Percentiles rank a stretch among this genome's conserved stretches.
Conservation (phyloP, 2,113 vertebrate genomes). For the Raja brachyura region DNA sequence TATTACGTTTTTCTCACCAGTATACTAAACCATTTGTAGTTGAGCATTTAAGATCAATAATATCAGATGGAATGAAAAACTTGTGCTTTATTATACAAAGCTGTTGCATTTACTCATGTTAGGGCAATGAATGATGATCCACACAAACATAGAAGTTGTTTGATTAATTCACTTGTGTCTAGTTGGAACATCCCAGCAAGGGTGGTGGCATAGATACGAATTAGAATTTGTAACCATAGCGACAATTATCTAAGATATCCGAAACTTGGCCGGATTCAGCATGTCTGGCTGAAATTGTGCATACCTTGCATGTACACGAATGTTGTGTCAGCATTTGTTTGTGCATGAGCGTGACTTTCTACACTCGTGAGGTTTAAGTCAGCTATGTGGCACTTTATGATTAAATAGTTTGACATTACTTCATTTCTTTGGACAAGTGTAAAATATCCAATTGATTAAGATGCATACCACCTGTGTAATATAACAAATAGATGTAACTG, state of each 20-base stretch:
- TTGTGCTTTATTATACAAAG: background rate
- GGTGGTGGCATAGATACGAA: background rate
- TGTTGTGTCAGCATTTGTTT: too few relatives aligned
- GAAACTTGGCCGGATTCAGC: too few relatives aligned
- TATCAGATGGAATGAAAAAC: background rate
- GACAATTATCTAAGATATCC: background rate
- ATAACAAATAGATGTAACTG: background rate
- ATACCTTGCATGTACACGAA: too few relatives aligned
- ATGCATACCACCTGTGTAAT: background rate
- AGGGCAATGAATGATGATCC: background rate
- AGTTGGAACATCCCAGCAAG: background rate
- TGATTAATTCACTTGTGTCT: background rate
- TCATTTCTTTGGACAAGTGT: background rate
- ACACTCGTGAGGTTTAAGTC: background rate
- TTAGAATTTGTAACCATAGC: background rate
- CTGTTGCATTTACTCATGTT: background rate
- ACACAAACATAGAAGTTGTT: background rate
- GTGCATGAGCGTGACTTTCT: background rate
- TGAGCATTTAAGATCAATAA: background rate
- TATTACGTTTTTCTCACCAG: background rate
- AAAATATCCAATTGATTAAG: background rate
- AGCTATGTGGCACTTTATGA: background rate
- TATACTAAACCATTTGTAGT: slow-evolving; percentile 1
- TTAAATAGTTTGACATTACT: background rate
- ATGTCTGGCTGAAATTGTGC: background rate